phyloP scores from a whole-genome alignment of 2,797 vertebrate genomes.

The Botia kubotai region DNA sequence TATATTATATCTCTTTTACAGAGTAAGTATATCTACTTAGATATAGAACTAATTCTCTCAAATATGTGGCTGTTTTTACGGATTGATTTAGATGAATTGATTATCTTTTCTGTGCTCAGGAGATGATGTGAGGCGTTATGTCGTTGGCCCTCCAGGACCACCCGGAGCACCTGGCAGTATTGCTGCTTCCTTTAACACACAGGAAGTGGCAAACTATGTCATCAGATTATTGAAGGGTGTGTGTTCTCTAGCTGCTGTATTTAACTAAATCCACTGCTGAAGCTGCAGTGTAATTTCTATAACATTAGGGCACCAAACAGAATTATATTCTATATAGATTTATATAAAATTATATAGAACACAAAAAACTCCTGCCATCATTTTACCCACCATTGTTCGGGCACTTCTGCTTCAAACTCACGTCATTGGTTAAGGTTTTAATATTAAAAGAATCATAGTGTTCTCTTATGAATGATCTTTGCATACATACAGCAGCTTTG shows the following conservation, averaged over 20 bases:
- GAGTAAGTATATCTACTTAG: constrained; percentile 79
- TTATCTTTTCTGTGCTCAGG: constrained; percentile 70
- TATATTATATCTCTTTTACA: constrained; percentile 84
- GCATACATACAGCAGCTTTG: background rate
- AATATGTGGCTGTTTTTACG: background rate
- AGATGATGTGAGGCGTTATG: constrained; percentile 87
- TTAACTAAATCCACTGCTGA: background rate
- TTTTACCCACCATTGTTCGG: too few relatives aligned
- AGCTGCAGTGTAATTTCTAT: background rate
- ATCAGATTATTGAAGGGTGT: constrained; percentile 88
- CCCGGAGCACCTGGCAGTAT: constrained; percentile 81
- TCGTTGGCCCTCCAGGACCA: constrained; percentile 82
- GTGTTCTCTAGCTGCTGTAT: constrained; percentile 12
- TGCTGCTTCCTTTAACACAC: constrained; percentile 76
- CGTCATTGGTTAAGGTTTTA: too few relatives aligned
- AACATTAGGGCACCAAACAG: too few relatives aligned
- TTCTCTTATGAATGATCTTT: too few relatives aligned
- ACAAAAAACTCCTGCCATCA: background rate
- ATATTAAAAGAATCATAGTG: too few relatives aligned
- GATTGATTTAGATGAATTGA: background rate
- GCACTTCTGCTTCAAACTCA: too few relatives aligned
- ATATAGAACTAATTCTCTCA: background rate
- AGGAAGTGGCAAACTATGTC: constrained; percentile 85
- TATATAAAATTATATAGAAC: too few relatives aligned
- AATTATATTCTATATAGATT: too few relatives aligned